These are phyloP conservation scores for Chloroceryle amazona DNA, from an alignment of 2,797 vertebrate genomes.

Conservation along the genomic window DNA sequence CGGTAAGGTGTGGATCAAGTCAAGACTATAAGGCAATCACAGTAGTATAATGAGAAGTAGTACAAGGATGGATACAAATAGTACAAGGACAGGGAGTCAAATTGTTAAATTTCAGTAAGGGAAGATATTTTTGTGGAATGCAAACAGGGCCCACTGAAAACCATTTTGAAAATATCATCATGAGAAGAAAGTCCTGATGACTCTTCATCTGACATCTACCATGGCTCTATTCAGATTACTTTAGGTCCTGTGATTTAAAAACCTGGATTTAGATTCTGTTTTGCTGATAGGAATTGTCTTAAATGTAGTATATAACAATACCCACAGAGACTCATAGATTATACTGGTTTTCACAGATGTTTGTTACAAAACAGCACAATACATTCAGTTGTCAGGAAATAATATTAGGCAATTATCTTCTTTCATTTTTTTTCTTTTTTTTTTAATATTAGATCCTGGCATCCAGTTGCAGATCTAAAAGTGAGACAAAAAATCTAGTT, in stretches of 20 bases:
- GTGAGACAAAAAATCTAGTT: neutral
- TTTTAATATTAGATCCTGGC: neutral
- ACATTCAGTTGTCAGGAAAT: neutral
- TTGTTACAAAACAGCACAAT: neutral
- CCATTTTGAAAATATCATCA: neutral
- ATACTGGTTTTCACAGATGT: neutral
- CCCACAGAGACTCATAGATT: neutral
- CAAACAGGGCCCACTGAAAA: neutral
- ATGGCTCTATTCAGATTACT: neutral
- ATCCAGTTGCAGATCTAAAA: neutral
- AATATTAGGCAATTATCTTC: neutral
- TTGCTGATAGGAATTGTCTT: neutral
- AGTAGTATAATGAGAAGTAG: fast-evolving
- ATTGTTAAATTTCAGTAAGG: neutral
- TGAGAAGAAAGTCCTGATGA: neutral
- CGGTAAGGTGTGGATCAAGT: neutral
- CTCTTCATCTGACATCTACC: neutral
- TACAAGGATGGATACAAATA: neutral
- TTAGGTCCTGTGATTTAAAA: neutral
- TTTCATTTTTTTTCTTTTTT: neutral
- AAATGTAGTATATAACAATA: neutral
- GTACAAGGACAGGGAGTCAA: neutral
- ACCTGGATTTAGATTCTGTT: neutral
- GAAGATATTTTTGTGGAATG: neutral
- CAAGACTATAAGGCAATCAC: neutral